These are phyloP conservation scores for Vespertilio murinus DNA, from an alignment of 2,797 vertebrate species.

Conservation along the genomic window DNA sequence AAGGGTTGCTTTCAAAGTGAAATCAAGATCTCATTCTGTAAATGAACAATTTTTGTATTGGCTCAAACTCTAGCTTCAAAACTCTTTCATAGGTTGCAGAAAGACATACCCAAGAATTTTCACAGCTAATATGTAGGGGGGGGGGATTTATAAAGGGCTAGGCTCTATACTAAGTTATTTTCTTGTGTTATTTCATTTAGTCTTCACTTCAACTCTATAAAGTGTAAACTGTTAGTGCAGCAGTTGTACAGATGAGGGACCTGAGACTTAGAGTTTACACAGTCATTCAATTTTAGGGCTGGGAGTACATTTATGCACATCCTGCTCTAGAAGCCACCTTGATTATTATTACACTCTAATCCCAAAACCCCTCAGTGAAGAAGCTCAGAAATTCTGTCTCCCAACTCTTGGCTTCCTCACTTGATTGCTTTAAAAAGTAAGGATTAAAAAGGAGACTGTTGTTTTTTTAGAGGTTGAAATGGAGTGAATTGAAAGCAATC, in stretches of 20 bases:
- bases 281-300: neutral
- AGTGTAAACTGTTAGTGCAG: neutral
- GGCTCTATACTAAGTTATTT: neutral
- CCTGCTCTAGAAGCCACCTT: neutral
- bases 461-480: neutral
- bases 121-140: neutral
- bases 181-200: neutral
- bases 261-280: neutral
- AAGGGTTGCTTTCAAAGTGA: constrained; percentile 12
- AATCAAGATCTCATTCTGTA: neutral
- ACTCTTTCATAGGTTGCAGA: neutral
- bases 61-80: neutral
- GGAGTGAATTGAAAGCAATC: neutral
- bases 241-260: neutral
- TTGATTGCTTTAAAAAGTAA: constrained; percentile 2
- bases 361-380: neutral
- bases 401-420: neutral
- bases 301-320: neutral
- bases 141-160: neutral
- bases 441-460: neutral
- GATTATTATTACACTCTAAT: neutral
- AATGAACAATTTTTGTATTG: neutral
- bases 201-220: neutral
- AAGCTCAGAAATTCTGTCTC: neutral
- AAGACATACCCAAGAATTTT: neutral